Conservation (phyloP, 2,113 vertebrate species). For the Caloenas nicobarica region DNA sequence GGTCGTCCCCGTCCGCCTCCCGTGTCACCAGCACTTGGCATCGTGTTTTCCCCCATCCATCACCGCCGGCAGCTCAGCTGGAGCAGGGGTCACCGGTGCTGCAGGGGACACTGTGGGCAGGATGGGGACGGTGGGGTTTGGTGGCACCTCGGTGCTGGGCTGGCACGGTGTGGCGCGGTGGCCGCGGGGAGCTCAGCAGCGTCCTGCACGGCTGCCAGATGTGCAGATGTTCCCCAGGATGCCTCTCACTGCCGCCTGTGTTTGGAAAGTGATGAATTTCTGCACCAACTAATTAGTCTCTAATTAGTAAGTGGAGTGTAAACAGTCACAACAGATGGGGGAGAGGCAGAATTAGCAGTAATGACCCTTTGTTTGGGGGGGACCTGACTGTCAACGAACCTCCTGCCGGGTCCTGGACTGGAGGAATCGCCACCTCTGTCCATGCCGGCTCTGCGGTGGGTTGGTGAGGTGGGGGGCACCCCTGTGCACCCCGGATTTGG, state of each 20-base stretch:
- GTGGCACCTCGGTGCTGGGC: not conserved
- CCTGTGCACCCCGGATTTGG: not conserved
- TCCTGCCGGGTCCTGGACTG: accelerated
- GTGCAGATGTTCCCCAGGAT: constrained; percentile 70
- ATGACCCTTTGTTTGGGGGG: constrained; percentile 76
- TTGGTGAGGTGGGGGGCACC: not conserved
- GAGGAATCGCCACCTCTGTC: accelerated
- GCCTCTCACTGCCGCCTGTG: constrained; percentile 61
- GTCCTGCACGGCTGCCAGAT: constrained; percentile 1
- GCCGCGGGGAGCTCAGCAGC: not conserved
- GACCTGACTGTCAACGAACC: not conserved
- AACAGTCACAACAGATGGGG: constrained; percentile 91
- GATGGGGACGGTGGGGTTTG: not conserved
- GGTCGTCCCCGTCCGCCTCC: not conserved
- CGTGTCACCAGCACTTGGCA: not conserved
- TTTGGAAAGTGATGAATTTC: constrained; percentile 82
- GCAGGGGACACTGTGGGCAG: not conserved
- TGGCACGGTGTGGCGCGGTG: accelerated
- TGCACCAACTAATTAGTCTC: constrained; percentile 88
- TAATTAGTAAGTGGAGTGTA: constrained; percentile 91
- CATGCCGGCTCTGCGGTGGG: accelerated
- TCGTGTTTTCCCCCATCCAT: not conserved
- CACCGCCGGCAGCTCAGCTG: not conserved
- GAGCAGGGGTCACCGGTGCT: too few relatives aligned
- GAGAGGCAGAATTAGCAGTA: constrained; percentile 80